Conservation (phyloP, 1,140 invertebrate species). For the Ladona fulva region DNA sequence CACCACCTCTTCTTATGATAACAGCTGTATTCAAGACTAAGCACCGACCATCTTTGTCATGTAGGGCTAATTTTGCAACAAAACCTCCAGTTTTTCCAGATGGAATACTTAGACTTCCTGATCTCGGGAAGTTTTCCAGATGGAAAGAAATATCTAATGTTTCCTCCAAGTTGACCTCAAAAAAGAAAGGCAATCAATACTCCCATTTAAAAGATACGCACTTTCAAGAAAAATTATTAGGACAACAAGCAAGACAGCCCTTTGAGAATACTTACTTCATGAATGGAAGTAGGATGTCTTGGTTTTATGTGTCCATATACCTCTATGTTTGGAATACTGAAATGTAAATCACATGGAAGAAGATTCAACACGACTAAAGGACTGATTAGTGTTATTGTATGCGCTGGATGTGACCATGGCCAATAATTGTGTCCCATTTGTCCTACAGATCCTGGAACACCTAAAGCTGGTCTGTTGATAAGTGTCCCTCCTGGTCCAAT, state of each 20-base stretch:
- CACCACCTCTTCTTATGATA: conserved; percentile 39
- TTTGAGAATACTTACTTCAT: conserved; percentile 23
- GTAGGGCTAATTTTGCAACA: conserved; percentile 45
- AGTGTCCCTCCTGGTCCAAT: background rate
- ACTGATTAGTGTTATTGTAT: conserved; percentile 73
- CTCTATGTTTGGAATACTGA: conserved; percentile 38
- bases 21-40: conserved; percentile 63
- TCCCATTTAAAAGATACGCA: too few relatives aligned
- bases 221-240: too few relatives aligned
- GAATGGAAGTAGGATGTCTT: conserved; percentile 21
- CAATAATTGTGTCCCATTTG: conserved; percentile 13
- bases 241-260: too few relatives aligned
- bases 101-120: conserved; percentile 45
- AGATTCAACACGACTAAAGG: conserved; percentile 66
- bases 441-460: conserved; percentile 12
- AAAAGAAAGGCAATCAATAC: conserved; percentile 20
- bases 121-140: conserved; percentile 72
- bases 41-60: conserved; percentile 60
- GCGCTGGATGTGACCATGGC: conserved; percentile 57
- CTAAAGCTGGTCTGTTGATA: conserved; percentile 28
- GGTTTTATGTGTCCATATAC: conserved; percentile 50
- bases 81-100: conserved; percentile 41
- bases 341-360: conserved; percentile 54
- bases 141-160: conserved; percentile 60
- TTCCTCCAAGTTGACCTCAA: conserved; percentile 58